A percentile compares a stretch with the other conserved stretches of the same genome.
Conservation (phyloP, 2,797 vertebrate species). For the Lutjanus argentimaculatus region DNA sequence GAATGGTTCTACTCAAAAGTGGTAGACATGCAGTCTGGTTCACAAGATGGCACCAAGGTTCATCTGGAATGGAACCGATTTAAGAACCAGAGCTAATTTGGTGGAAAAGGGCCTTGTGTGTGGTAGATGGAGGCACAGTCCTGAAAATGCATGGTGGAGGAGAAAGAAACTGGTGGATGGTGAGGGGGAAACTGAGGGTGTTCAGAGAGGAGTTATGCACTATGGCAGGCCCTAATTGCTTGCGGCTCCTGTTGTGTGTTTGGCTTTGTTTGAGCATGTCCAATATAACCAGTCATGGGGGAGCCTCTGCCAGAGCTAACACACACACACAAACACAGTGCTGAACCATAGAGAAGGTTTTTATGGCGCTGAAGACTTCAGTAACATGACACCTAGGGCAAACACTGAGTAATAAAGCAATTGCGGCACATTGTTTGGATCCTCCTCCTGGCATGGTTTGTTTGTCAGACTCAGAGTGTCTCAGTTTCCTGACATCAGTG, state of each 20-base stretch:
- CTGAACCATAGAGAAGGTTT: conserved; percentile 64
- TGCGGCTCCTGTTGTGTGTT: conserved; percentile 83
- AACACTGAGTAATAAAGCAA: conserved; percentile 82
- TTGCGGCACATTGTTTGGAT: conserved; percentile 72
- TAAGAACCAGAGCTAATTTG: no score
- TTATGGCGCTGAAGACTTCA: conserved; percentile 70
- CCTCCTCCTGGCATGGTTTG: conserved; percentile 65
- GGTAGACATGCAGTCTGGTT: no score
- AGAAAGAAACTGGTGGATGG: conserved; percentile 41
- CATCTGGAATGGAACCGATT: no score
- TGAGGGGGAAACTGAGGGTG: conserved; percentile 46
- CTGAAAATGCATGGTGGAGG: conserved; percentile 30
- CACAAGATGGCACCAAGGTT: no score
- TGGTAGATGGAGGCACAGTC: conserved; percentile 21
- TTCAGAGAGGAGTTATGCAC: conserved; percentile 68
- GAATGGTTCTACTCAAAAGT: no score
- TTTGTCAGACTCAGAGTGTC: conserved; percentile 70
- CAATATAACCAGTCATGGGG: conserved; percentile 81
- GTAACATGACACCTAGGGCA: conserved; percentile 76
- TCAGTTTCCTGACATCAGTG: conserved; percentile 73
- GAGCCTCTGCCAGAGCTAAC: conserved; percentile 81
- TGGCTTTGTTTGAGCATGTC: conserved; percentile 86
- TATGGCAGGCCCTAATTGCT: conserved; percentile 81
- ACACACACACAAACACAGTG: conserved; percentile 58
- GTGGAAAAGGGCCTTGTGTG: no score